Evolutionary conservation across 1,140 invertebrate genomes (phyloP).

Genomic region (Heliconius himera): DNA sequence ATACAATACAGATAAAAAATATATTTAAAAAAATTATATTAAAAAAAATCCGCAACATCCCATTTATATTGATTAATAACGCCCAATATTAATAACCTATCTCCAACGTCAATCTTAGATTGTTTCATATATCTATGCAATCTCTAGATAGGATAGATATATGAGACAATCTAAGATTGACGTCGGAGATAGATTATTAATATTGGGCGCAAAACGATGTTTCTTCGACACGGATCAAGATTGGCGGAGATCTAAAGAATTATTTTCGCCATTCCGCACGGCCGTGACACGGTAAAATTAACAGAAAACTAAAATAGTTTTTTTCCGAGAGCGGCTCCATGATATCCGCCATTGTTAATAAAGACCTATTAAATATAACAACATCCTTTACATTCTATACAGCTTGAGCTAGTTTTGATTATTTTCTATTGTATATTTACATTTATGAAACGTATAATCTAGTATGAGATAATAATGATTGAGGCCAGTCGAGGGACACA

Average conservation of each 20-base stretch:
- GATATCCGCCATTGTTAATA: conserved; percentile 34
- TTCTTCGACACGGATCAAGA: conserved; percentile 17
- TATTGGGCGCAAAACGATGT: background rate
- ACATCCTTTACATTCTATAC: conserved; percentile 29
- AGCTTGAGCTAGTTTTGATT: background rate
- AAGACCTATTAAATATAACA: conserved; percentile 32
- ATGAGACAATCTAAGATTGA: no score
- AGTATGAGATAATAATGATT: no score
- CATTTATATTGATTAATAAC: conserved; percentile 20
- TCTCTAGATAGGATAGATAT: no score
- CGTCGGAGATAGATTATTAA: no score
- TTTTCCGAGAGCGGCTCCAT: conserved; percentile 24
- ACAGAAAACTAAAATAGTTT: conserved; percentile 33
- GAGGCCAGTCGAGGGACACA: no score
- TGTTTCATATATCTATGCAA: no score
- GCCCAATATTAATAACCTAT: no score
- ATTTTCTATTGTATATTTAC: background rate
- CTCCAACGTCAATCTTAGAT: no score
- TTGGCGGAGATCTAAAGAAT: conserved; percentile 24
- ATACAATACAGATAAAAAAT: background rate
- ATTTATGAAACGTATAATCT: background rate
- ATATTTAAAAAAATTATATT: background rate
- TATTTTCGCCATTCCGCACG: conserved; percentile 16
- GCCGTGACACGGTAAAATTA: conserved; percentile 32
- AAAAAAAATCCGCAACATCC: background rate